Conservation (phyloP, 1,140 invertebrate genomes). For the Neotoxoptera formosana region DNA sequence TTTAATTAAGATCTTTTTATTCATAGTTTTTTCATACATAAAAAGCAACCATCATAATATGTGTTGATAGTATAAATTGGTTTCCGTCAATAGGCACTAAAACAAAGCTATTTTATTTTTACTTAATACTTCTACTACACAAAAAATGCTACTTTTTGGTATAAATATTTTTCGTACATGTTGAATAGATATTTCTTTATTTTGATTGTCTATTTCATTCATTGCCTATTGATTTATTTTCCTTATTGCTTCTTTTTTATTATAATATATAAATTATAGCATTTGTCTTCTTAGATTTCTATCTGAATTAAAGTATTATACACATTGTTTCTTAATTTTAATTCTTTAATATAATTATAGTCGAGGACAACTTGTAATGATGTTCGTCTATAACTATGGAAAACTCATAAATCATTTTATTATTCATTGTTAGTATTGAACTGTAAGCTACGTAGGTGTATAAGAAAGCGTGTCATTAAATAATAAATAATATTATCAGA, state of each 20-base stretch:
- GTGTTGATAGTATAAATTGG: not conserved
- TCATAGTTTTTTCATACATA: not conserved
- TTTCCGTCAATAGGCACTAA: not conserved
- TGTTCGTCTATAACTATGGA: not conserved
- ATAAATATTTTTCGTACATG: not conserved
- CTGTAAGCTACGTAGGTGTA: not conserved
- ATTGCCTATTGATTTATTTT: not conserved
- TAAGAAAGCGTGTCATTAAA: not conserved
- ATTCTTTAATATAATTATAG: not conserved
- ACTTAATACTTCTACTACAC: not conserved
- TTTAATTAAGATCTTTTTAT: not conserved
- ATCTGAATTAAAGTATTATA: not conserved
- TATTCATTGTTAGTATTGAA: conserved; percentile 12
- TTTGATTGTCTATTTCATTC: not conserved
- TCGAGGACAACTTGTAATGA: not conserved
- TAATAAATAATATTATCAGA: not conserved
- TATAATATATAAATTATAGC: not conserved
- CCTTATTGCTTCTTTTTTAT: not conserved
- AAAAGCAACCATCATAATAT: not conserved
- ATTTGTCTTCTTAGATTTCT: not conserved
- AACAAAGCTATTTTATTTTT: not conserved
- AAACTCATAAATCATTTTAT: not conserved
- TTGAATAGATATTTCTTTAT: not conserved
- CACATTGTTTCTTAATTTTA: not conserved
- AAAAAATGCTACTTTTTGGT: not conserved